Evolutionary conservation across 2,113 vertebrate species (phyloP).

Genomic region (Axis porcinus): DNA sequence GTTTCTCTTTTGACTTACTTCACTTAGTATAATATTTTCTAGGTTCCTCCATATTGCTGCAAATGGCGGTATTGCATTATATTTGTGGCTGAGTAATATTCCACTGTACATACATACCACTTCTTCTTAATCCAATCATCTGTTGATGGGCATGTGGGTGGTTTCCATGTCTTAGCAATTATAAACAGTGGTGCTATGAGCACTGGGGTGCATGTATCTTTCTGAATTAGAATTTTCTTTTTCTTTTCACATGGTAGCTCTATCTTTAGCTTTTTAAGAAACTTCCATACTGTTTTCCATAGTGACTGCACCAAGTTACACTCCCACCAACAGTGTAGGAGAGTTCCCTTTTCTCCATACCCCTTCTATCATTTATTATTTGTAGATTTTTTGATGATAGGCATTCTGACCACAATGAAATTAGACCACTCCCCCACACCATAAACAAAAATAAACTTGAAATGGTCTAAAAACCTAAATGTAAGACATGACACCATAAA

Average conservation of each 20-base stretch:
- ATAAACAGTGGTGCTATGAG: background rate
- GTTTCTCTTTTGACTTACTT: background rate
- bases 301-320: background rate
- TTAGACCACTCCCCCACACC: background rate
- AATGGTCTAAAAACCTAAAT: background rate
- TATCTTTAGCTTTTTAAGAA: background rate
- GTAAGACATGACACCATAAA: background rate
- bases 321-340: background rate
- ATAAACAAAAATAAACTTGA: background rate
- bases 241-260: background rate
- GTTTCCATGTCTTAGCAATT: background rate
- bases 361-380: background rate
- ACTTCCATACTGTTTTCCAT: background rate
- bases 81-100: background rate
- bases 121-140: background rate
- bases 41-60: background rate
- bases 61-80: background rate
- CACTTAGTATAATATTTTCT: background rate
- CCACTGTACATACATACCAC: background rate
- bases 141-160: background rate
- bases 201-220: background rate
- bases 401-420: background rate
- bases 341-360: background rate
- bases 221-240: background rate
- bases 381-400: background rate